Evolutionary conservation across 2,113 vertebrate genomes (phyloP).

Genomic region (Psittacara wagleri): DNA sequence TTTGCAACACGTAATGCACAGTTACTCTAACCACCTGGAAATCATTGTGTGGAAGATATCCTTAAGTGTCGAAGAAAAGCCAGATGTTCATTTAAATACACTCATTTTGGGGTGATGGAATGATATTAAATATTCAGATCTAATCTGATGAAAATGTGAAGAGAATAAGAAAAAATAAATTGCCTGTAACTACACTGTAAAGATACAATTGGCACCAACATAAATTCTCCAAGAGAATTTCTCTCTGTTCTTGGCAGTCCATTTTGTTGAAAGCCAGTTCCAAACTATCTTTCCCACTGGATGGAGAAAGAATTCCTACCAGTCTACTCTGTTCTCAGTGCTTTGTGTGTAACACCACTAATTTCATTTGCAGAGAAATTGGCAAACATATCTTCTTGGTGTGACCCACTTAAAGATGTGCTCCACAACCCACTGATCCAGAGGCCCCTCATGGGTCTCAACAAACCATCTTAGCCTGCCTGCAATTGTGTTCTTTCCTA

Average conservation of each 20-base stretch:
- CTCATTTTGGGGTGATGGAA: background rate
- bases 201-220: background rate
- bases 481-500: constrained; percentile 55
- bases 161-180: background rate
- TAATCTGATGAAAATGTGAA: background rate
- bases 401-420: constrained; percentile 65
- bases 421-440: constrained; percentile 54
- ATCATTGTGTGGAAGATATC: background rate
- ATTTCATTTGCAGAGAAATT: constrained; percentile 69
- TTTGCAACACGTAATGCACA: background rate
- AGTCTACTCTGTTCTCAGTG: constrained; percentile 22
- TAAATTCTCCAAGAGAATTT: background rate
- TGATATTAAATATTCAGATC: background rate
- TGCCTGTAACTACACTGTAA: background rate
- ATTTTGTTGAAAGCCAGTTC: background rate
- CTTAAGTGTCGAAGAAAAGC: background rate
- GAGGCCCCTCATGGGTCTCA: constrained; percentile 63
- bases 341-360: constrained; percentile 53
- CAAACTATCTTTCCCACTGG: background rate
- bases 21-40: background rate
- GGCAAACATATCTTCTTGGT: constrained; percentile 56
- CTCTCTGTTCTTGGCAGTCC: background rate
- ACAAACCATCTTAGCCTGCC: constrained; percentile 61
- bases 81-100: background rate
- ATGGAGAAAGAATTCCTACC: constrained; percentile 20